These are phyloP conservation scores for Plagodis pulveraria DNA, from an alignment of 2,888 invertebrate species.

Conservation along the genomic window DNA sequence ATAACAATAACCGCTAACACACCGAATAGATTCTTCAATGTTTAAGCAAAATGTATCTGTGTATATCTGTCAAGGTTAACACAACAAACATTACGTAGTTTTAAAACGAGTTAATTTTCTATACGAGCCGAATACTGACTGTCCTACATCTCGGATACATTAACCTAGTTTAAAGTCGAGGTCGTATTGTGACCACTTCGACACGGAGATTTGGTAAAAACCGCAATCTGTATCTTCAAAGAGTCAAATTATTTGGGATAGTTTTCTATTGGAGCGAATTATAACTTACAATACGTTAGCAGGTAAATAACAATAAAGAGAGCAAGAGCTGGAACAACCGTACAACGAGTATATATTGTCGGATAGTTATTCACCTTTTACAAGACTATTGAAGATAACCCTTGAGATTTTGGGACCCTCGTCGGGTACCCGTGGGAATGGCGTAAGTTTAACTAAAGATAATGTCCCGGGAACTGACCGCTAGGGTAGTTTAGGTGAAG, in stretches of 20 bases:
- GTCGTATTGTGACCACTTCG: slow-evolving; percentile 59
- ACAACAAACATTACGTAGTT: slow-evolving; percentile 44
- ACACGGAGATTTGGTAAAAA: slow-evolving; percentile 52
- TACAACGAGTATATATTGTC: slow-evolving; percentile 42
- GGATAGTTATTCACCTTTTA: slow-evolving; percentile 52
- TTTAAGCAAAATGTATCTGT: slow-evolving; percentile 46
- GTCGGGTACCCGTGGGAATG: slow-evolving; percentile 50
- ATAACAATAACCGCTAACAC: slow-evolving; percentile 13
- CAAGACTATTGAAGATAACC: slow-evolving; percentile 61
- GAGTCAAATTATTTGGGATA: slow-evolving; percentile 9
- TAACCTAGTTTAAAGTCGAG: slow-evolving; percentile 75
- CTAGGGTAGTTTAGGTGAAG: slow-evolving; percentile 42
- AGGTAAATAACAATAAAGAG: slow-evolving; percentile 13
- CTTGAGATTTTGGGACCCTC: slow-evolving; percentile 51
- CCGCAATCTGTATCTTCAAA: slow-evolving; percentile 16
- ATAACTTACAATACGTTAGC: slow-evolving; percentile 6
- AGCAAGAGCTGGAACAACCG: slow-evolving; percentile 35
- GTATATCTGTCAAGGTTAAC: slow-evolving; percentile 65
- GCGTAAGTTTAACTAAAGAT: slow-evolving; percentile 48
- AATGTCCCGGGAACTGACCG: slow-evolving; percentile 53
- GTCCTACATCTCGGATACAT: slow-evolving; percentile 72
- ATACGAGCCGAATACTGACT: slow-evolving; percentile 62
- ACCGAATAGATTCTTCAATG: slow-evolving; percentile 39
- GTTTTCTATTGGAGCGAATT: slow-evolving; percentile 8
- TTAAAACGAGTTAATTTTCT: slow-evolving; percentile 54